Conservation (phyloP, 2,113 vertebrate species). For the Entosphenus tridentatus region DNA sequence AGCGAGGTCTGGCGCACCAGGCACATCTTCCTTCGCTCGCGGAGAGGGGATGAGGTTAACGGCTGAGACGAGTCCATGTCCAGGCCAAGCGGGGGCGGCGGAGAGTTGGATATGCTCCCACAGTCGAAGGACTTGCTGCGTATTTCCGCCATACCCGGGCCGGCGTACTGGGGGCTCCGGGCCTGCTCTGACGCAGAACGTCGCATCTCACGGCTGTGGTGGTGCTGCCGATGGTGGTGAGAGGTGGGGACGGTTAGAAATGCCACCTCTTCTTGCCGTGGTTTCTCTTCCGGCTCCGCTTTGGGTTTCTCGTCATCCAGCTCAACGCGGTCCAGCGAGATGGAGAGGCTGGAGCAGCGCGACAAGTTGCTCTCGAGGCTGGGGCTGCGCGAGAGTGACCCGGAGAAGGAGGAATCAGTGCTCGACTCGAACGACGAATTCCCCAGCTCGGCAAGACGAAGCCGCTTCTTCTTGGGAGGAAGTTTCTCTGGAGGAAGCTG, state of each 20-base stretch:
- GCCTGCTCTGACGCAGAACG: slow-evolving; percentile 76
- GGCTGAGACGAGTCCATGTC: too few relatives aligned
- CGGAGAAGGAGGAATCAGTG: slow-evolving; percentile 60
- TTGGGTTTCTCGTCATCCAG: slow-evolving; percentile 28
- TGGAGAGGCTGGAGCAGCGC: slow-evolving; percentile 63
- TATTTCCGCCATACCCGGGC: slow-evolving; percentile 51
- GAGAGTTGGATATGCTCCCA: slow-evolving; percentile 28
- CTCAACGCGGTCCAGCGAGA: slow-evolving; percentile 75
- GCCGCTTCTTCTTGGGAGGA: slow-evolving; percentile 89
- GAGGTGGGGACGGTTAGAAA: slow-evolving; percentile 34
- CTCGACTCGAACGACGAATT: slow-evolving; percentile 79
- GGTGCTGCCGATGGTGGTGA: slow-evolving; percentile 41
- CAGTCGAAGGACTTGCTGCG: slow-evolving; percentile 91
- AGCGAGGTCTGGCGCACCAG: slow-evolving; percentile 1
- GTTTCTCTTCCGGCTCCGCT: slow-evolving; percentile 34
- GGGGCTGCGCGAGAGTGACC: slow-evolving; percentile 42
- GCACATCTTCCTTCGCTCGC: not conserved
- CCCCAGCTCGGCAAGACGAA: slow-evolving; percentile 76
- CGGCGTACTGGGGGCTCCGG: slow-evolving; percentile 40
- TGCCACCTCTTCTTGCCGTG: slow-evolving; percentile 31
- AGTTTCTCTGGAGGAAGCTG: slow-evolving; percentile 87
- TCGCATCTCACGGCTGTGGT: slow-evolving; percentile 43
- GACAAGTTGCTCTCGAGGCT: slow-evolving; percentile 60
- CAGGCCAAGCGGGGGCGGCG: too few relatives aligned
- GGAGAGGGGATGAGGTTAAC: too few relatives aligned